These are phyloP conservation scores for Clarias laeviceps DNA, from an alignment of 2,797 vertebrate genomes.

Conservation along the genomic window DNA sequence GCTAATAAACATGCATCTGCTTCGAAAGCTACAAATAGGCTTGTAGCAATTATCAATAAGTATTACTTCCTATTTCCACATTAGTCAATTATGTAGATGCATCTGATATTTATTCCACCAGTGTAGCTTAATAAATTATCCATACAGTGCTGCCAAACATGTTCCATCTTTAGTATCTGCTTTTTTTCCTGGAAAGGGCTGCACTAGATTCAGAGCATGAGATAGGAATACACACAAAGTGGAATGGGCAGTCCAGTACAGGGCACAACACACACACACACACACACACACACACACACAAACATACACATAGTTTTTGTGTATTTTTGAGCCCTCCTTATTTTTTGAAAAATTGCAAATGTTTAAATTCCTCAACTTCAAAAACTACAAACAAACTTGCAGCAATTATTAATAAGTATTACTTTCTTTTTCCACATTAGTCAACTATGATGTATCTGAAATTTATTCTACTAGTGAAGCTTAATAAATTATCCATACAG, in stretches of 20 bases:
- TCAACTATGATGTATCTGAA: too few species aligned
- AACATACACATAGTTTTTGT: background rate
- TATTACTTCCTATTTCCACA: background rate
- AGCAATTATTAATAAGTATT: too few species aligned
- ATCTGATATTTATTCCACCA: background rate
- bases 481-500: conserved; percentile 6
- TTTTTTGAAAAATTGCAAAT: too few species aligned
- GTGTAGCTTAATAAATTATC: conserved; percentile 11
- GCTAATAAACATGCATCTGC: background rate
- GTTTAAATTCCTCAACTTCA: too few species aligned
- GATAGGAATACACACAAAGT: background rate
- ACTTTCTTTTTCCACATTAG: too few species aligned
- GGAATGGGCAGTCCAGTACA: background rate
- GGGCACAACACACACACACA: background rate
- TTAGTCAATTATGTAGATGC: background rate
- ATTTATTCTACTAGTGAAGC: background rate
- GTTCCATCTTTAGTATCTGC: background rate
- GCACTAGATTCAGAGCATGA: background rate
- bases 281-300: too few species aligned
- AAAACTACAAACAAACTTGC: too few species aligned
- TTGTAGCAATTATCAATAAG: conserved; percentile 10
- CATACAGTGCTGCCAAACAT: background rate
- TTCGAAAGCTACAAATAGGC: background rate
- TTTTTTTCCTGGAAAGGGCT: background rate
- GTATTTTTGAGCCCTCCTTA: too few species aligned